phyloP scores from a whole-genome alignment of 1,140 invertebrate species.

The Microvelia longipes region DNA sequence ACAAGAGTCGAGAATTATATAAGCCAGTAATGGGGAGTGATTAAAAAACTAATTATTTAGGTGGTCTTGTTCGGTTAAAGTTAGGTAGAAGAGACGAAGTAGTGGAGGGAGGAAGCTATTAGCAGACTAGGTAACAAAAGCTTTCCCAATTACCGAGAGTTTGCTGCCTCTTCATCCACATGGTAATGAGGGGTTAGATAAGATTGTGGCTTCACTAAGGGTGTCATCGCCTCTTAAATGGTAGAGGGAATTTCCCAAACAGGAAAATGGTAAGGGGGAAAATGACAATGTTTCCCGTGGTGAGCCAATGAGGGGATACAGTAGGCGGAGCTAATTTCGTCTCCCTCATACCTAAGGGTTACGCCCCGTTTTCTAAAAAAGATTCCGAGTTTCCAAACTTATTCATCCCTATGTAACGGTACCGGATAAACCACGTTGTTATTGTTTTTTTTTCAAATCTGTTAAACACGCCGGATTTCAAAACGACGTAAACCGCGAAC shows the following conservation, averaged over 20 bases:
- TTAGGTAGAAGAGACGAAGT: background rate
- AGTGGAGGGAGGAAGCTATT: background rate
- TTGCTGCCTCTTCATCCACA: no score
- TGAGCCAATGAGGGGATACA: background rate
- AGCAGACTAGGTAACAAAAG: background rate
- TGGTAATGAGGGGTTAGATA: background rate
- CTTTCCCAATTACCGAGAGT: background rate
- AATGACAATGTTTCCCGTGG: background rate
- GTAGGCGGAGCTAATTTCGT: background rate
- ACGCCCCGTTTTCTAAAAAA: no score
- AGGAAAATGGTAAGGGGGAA: background rate
- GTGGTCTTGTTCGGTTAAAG: no score
- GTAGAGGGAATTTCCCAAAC: background rate
- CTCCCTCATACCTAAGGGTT: no score
- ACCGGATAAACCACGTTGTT: no score
- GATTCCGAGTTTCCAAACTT: no score
- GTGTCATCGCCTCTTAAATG: constrained; percentile 15
- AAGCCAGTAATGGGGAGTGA: background rate
- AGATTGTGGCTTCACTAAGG: constrained; percentile 4
- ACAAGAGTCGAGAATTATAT: no score
- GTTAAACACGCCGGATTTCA: no score
- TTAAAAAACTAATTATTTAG: background rate
- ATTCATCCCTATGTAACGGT: no score
- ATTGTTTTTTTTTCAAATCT: no score
- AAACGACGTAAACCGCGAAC: no score